Evolutionary conservation across 2,888 invertebrate genomes (phyloP).

Genomic region (Microplitis manilae): DNA sequence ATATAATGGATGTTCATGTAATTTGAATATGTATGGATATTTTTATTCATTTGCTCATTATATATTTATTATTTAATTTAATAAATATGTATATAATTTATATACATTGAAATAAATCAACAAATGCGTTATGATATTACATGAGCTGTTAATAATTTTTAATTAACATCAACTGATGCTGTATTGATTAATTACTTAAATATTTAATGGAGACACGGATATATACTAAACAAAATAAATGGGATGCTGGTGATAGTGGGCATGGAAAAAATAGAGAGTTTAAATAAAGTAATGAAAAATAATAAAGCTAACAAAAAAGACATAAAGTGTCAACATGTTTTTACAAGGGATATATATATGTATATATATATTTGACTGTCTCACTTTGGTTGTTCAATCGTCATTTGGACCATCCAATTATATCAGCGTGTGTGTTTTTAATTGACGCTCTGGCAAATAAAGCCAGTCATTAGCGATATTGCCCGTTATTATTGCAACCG

Average conservation of each 20-base stretch:
- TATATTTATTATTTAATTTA: too few species aligned
- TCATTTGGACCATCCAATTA: slow-evolving; percentile 25
- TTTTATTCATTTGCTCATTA: too few species aligned
- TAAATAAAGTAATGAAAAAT: neutral
- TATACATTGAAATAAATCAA: too few species aligned
- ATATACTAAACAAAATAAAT: neutral
- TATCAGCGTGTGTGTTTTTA: slow-evolving; percentile 35
- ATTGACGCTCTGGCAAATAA: slow-evolving; percentile 43
- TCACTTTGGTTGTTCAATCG: slow-evolving; percentile 11
- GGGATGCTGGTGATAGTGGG: neutral
- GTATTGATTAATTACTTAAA: neutral
- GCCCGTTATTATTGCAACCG: slow-evolving; percentile 48
- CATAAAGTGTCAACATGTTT: slow-evolving; percentile 7
- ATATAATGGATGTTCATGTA: too few species aligned
- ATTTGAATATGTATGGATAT: too few species aligned
- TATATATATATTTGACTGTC: slow-evolving; percentile 4
- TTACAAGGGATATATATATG: neutral
- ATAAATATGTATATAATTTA: too few species aligned
- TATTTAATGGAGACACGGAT: neutral
- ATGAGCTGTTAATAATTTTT: neutral
- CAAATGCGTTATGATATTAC: neutral
- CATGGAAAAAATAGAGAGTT: neutral
- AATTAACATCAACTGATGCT: neutral
- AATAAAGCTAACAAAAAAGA: too few species aligned
- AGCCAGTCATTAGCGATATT: slow-evolving; percentile 49